These are phyloP conservation scores for Botia almorhae DNA, from an alignment of 2,797 vertebrate genomes.

Conservation along the genomic window DNA sequence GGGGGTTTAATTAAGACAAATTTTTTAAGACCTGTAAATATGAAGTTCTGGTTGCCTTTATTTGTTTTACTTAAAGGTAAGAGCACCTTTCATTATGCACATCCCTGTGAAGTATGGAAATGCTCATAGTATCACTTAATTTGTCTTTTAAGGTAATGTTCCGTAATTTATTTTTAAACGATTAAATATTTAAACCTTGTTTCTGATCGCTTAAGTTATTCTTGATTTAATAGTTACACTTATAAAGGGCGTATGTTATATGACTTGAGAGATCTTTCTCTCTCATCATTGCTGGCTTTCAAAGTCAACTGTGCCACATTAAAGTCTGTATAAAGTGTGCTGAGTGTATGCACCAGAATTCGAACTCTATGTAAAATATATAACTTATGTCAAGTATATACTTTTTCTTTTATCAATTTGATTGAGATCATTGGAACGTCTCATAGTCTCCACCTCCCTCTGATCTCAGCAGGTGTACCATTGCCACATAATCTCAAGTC, in stretches of 20 bases:
- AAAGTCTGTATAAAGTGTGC: too few relatives aligned
- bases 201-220: too few relatives aligned
- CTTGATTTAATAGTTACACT: too few relatives aligned
- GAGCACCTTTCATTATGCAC: constrained; percentile 53
- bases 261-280: too few relatives aligned
- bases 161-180: constrained; percentile 83
- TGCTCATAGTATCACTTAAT: constrained; percentile 51
- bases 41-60: constrained; percentile 61
- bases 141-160: constrained; percentile 73
- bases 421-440: neutral
- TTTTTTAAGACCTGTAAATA: constrained; percentile 58
- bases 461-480: neutral
- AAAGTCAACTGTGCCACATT: too few relatives aligned
- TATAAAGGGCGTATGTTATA: too few relatives aligned
- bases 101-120: constrained; percentile 54
- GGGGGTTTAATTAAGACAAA: constrained; percentile 46
- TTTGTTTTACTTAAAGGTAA: constrained; percentile 56
- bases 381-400: too few relatives aligned
- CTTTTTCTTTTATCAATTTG: neutral
- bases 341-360: too few relatives aligned
- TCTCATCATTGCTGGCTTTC: too few relatives aligned
- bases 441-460: too few relatives aligned
- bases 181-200: constrained; percentile 56
- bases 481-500: neutral
- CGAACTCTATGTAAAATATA: too few relatives aligned